Conservation (phyloP, 2,888 invertebrate species). For the Ophion ellenae region DNA sequence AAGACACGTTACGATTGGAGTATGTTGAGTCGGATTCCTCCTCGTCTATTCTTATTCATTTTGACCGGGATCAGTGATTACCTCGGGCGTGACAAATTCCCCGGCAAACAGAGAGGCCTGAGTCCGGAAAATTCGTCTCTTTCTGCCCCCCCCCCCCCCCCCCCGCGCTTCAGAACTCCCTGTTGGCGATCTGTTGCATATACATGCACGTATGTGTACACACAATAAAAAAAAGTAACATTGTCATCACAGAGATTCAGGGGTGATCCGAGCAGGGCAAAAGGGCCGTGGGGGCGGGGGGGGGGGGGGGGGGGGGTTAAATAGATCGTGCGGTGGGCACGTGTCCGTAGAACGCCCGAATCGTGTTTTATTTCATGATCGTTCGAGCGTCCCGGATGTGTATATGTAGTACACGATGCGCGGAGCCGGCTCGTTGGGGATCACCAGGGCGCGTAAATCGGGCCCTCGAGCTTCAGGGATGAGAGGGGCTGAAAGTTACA, state of each 20-base stretch:
- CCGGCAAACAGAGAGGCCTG: conserved; percentile 70
- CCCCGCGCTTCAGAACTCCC: conserved; percentile 18
- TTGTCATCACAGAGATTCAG: conserved; percentile 54
- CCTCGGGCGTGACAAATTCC: conserved; percentile 75
- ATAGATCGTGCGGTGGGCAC: conserved; percentile 75
- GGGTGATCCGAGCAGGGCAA: background rate
- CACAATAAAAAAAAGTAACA: conserved; percentile 53
- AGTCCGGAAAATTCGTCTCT: conserved; percentile 68
- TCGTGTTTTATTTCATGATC: conserved; percentile 74
- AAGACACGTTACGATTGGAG: conserved; percentile 49
- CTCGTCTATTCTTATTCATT: conserved; percentile 39
- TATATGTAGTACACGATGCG: conserved; percentile 31
- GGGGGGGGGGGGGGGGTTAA: conserved; percentile 21
- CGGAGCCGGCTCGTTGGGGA: conserved; percentile 67
- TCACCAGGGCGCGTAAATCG: conserved; percentile 67
- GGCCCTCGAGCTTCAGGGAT: conserved; percentile 34
- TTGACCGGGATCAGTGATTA: conserved; percentile 39
- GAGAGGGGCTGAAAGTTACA: conserved; percentile 14
- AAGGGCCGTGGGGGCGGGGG: background rate
- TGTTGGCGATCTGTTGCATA: conserved; percentile 27
- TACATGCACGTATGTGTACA: conserved; percentile 12
- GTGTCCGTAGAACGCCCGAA: conserved; percentile 77
- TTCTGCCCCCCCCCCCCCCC: conserved; percentile 15
- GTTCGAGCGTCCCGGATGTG: conserved; percentile 62
- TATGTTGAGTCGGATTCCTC: background rate